A percentile compares a stretch with the other conserved stretches of the same genome.
These are phyloP conservation scores for Eubasilissa splendida DNA, from an alignment of 2,888 invertebrate genomes.

Conservation along the genomic window DNA sequence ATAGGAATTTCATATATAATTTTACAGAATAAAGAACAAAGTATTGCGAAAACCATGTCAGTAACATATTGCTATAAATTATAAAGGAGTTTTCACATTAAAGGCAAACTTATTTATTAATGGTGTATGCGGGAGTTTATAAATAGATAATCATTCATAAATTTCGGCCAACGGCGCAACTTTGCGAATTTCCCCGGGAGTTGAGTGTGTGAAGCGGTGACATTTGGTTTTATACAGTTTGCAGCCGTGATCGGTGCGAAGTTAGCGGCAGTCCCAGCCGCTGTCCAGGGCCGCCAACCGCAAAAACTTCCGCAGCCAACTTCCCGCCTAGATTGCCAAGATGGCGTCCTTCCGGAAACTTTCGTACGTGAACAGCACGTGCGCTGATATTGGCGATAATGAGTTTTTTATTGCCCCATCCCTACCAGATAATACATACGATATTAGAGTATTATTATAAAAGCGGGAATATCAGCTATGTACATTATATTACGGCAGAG, in stretches of 20 bases:
- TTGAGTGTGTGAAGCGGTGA: conserved; percentile 43
- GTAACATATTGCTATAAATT: conserved; percentile 2
- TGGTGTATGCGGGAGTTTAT: conserved; percentile 30
- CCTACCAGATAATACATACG: conserved; percentile 58
- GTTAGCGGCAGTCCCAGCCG: conserved; percentile 35
- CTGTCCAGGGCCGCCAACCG: conserved; percentile 49
- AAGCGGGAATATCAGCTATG: conserved; percentile 54
- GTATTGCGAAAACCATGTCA: background rate
- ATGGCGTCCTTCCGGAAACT: conserved; percentile 53
- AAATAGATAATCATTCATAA: conserved; percentile 40
- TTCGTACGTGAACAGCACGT: conserved; percentile 47
- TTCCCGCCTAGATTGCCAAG: conserved; percentile 54
- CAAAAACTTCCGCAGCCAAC: conserved; percentile 51
- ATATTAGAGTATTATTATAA: conserved; percentile 58
- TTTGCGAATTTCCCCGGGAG: conserved; percentile 22
- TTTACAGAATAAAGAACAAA: too few relatives aligned
- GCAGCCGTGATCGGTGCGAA: conserved; percentile 37
- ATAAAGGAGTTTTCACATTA: conserved; percentile 33
- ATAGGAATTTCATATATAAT: too few relatives aligned
- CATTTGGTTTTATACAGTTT: conserved; percentile 53
- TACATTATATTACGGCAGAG: conserved; percentile 49
- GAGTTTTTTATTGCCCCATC: conserved; percentile 58
- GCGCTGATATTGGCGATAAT: conserved; percentile 58
- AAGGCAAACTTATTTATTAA: conserved; percentile 10
- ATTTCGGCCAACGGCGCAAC: conserved; percentile 29